Base-by-base conservation (phyloP, 2,888 invertebrate genomes). In the Plebejus anna region DNA sequence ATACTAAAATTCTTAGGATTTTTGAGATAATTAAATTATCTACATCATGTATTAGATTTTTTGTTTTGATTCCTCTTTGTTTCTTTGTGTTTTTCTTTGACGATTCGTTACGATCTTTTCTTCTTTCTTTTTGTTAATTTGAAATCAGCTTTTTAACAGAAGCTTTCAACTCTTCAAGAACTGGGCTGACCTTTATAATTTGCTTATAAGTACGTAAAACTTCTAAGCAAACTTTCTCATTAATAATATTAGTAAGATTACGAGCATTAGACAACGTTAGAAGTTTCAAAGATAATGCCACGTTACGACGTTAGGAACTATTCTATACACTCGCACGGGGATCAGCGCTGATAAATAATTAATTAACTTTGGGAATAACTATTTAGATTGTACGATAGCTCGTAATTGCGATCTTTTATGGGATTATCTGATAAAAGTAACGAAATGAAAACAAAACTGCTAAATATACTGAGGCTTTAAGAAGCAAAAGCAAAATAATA, bases 161-260 rank as follows among this genome's bases (percentile, higher is more conserved):
- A n/a, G 2, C 59, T 7, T 22, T 7, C 7, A 59, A 7, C 9
- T 59, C 59, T 22, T 7, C 3, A 22, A 2, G 11, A 66, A 28
- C 13, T 32, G 28, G 9, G 32, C 28, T 3, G 2, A 66, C 55
- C 55, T 66, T 66, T 28, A 32, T 32, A 66, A 66, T 66, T 66
- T 16, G 4, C 32, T 66, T 66, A 66, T 13, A 66, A 66, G 71
- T 38, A 38, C 47, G 51, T 32, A 73, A 73, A 73, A 73, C 51
- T 73, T 73, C 73, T 11, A 51, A 73, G 32, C 73, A 73, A 55
- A 73, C 51, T 73, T 73, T 73, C 73, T 73, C 73, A 73, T 73
- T 73, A 73, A 51, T 73, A 73, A 73, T 73, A 73, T 73, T 73
- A 73, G 73, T 73, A 55, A 73, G 73, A 73, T 73, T 73, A 73